Evolutionary conservation across 2,888 invertebrate species (phyloP).

Genomic region (Trisateles emortualis): DNA sequence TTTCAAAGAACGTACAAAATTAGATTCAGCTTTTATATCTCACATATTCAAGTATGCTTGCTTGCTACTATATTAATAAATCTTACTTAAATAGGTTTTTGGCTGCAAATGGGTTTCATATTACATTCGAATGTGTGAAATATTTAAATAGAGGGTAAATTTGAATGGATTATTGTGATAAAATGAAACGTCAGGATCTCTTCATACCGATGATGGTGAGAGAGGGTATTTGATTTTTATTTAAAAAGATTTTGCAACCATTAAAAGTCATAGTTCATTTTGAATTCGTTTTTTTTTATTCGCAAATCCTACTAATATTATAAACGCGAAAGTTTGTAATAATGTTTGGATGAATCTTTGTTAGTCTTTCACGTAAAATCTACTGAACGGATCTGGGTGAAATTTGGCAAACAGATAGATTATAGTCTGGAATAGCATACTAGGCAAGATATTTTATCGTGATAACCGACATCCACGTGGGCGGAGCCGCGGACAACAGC

Average conservation of each 20-base stretch:
- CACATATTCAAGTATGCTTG: constrained; percentile 1
- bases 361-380: too few relatives aligned
- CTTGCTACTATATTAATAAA: constrained; percentile 20
- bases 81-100: constrained; percentile 20
- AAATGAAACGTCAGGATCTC: too few relatives aligned
- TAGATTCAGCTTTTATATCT: constrained; percentile 13
- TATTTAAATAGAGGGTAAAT: constrained; percentile 1
- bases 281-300: background rate
- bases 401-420: too few relatives aligned
- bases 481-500: too few relatives aligned
- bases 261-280: background rate
- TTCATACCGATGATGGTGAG: background rate
- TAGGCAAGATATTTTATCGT: too few relatives aligned
- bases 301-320: too few relatives aligned
- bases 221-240: background rate
- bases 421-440: too few relatives aligned
- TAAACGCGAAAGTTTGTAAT: too few relatives aligned
- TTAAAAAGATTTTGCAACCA: background rate
- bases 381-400: too few relatives aligned
- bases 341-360: too few relatives aligned
- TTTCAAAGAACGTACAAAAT: constrained; percentile 19
- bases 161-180: background rate
- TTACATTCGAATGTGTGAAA: constrained; percentile 9
- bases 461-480: too few relatives aligned
- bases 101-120: constrained; percentile 22